A percentile compares a stretch with the other conserved stretches of the same genome.
Conservation (phyloP, 2,888 invertebrate genomes). For the Drosophila dives region DNA sequence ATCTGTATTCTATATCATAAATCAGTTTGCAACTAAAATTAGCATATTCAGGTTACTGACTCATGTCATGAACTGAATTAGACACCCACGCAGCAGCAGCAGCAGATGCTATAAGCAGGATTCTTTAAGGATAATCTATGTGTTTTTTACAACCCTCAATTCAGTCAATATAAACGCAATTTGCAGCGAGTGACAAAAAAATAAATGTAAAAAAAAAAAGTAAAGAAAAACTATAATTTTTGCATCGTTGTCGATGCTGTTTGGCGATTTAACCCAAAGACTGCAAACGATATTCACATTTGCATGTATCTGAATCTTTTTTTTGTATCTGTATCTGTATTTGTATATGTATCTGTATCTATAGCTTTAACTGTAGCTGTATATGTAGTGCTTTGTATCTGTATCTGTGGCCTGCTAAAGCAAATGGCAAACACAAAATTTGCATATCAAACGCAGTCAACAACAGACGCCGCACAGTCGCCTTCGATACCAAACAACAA, state of each 20-base stretch:
- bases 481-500: slow-evolving; percentile 58
- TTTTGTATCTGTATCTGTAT: slow-evolving; percentile 22
- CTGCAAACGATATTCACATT: slow-evolving; percentile 37
- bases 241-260: slow-evolving; percentile 28
- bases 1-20: not conserved
- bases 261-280: slow-evolving; percentile 32
- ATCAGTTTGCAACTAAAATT: not conserved
- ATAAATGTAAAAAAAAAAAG: not conserved
- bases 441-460: slow-evolving; percentile 77
- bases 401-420: slow-evolving; percentile 38
- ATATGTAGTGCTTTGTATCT: slow-evolving; percentile 16
- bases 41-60: not conserved
- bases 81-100: slow-evolving; percentile 6
- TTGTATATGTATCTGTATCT: slow-evolving; percentile 31
- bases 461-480: slow-evolving; percentile 78
- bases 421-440: slow-evolving; percentile 62
- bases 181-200: slow-evolving; percentile 11
- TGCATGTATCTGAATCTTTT: slow-evolving; percentile 37
- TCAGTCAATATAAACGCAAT: slow-evolving; percentile 28
- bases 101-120: slow-evolving; percentile 8
- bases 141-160: slow-evolving; percentile 13
- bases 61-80: not conserved
- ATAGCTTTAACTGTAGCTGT: slow-evolving; percentile 8
- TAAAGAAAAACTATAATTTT: slow-evolving; percentile 46
- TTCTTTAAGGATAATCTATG: slow-evolving; percentile 14